Conservation (phyloP, 2,113 vertebrate genomes). For the Paralichthys olivaceus region DNA sequence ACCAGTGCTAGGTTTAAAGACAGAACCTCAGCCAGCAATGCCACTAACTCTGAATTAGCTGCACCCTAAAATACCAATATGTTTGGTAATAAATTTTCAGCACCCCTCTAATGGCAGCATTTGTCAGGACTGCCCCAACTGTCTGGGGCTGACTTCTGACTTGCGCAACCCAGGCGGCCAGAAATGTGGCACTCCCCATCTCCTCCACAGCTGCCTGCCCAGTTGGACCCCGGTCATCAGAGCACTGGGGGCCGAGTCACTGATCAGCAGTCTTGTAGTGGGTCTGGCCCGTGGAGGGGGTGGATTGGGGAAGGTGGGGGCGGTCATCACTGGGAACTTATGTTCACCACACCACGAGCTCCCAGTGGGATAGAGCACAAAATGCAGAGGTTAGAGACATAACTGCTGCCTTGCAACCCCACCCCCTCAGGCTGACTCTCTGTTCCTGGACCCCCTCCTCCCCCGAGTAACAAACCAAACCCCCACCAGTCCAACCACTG, state of each 20-base stretch:
- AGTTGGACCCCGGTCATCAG: conserved; percentile 79
- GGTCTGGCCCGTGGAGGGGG: conserved; percentile 37
- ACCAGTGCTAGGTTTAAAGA: too few relatives aligned
- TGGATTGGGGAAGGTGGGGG: conserved; percentile 3
- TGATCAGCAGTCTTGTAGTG: conserved; percentile 50
- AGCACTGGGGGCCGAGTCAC: conserved; percentile 49
- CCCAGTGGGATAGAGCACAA: conserved; percentile 60
- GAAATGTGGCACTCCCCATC: conserved; percentile 78
- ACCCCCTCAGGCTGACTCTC: conserved; percentile 56
- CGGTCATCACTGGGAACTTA: conserved; percentile 57
- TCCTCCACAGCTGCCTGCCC: conserved; percentile 80
- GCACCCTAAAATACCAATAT: conserved; percentile 84
- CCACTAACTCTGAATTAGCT: conserved; percentile 81
- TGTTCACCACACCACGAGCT: conserved; percentile 64
- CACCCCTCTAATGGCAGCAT: conserved; percentile 80
- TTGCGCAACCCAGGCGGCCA: conserved; percentile 66
- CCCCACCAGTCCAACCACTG: conserved; percentile 75
- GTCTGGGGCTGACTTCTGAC: conserved; percentile 71
- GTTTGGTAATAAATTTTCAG: conserved; percentile 83
- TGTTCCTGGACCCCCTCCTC: conserved; percentile 32
- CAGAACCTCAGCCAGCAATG: conserved; percentile 39
- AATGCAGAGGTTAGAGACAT: conserved; percentile 70
- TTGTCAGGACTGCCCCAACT: conserved; percentile 78
- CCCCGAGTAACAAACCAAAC: conserved; percentile 69
- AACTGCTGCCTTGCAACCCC: conserved; percentile 53